Base-by-base conservation (phyloP, 2,113 vertebrate species). In the Psettodes erumei region DNA sequence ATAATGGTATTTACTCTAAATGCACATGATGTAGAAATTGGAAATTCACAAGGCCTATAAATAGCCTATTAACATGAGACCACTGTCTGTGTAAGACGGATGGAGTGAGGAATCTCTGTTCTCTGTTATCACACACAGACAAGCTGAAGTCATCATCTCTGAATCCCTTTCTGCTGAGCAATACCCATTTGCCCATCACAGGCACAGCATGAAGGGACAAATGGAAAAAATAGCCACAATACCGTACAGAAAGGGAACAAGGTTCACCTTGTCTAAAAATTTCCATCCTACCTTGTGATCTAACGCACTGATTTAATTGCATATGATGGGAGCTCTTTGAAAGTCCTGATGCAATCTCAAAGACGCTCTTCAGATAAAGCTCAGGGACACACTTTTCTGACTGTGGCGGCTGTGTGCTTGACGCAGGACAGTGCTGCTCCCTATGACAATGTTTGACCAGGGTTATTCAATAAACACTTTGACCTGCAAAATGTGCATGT, bases 281-380 rank as follows among this genome's bases (percentile, higher is more conserved):
- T 64, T 48, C 62, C 35, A 59, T 72, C 75, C 3, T 62, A 35
- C 68, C 43, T 58, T 38, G 45, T 45, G 68, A 79, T 77, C 69
- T 60, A 50, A 53, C 37, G 61, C 74, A 19, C 11, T 59, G 69
- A 79, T 78, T 78, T 81, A 71, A 90, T 77, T 87, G 63, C 28
- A 73, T 63, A 54, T 76, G 74, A 88, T 70, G 66, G 73, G 62
- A 53, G 40, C 54, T 81, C 65, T 88, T 72, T 76, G 65, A 80
- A 79, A 74, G 65, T 53, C 68, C 68, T 38, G 86, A 91, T 89
- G 77, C n/a, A 79, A 88, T 90, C 83, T 77, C 58, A 77, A 35
- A 63, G 62, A 16, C 56, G 40, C 67, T 73, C 42, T 68, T 71
- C 28, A 69, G 71, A 85, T 81, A 77, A 88, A 85, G 32, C 55